Percentiles rank a stretch among this genome's conserved stretches.
Evolutionary conservation across 2,113 vertebrate genomes (phyloP).

Genomic region (Crotalus horridus): DNA sequence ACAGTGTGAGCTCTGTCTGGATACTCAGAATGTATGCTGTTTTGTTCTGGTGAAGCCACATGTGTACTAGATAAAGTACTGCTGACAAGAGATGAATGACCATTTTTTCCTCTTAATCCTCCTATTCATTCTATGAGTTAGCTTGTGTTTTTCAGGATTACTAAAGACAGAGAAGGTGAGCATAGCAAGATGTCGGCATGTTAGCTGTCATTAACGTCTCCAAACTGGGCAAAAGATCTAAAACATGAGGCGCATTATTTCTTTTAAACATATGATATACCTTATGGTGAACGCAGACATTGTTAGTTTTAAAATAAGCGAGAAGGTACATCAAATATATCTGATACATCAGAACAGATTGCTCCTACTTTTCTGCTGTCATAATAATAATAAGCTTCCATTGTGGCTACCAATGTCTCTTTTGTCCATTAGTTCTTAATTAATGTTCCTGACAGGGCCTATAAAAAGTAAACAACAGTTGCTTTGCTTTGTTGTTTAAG

Average conservation of each 20-base stretch:
- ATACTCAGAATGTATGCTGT: neutral
- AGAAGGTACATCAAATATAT: conserved; percentile 9
- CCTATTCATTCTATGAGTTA: conserved; percentile 1
- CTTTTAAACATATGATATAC: conserved; percentile 49
- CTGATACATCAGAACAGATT: conserved; percentile 45
- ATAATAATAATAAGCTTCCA: conserved; percentile 52
- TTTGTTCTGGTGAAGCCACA: neutral
- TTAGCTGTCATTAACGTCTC: conserved; percentile 56
- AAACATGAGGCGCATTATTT: conserved; percentile 52
- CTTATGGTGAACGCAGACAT: conserved; percentile 35
- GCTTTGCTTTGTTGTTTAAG: conserved; percentile 48
- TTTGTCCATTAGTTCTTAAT: conserved; percentile 54
- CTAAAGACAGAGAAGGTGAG: neutral
- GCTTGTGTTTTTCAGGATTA: conserved; percentile 32
- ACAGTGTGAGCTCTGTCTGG: neutral
- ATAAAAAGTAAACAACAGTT: conserved; percentile 54
- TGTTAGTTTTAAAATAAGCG: conserved; percentile 38
- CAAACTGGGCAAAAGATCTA: conserved; percentile 40
- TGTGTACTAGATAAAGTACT: neutral
- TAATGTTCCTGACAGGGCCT: conserved; percentile 43
- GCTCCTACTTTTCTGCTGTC: conserved; percentile 49
- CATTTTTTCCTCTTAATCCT: neutral
- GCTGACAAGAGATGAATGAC: neutral
- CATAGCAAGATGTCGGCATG: conserved; percentile 21
- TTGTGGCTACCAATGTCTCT: conserved; percentile 48